These are phyloP conservation scores for Ictalurus punctatus DNA, from an alignment of 2,113 vertebrate genomes.

Conservation along the genomic window DNA sequence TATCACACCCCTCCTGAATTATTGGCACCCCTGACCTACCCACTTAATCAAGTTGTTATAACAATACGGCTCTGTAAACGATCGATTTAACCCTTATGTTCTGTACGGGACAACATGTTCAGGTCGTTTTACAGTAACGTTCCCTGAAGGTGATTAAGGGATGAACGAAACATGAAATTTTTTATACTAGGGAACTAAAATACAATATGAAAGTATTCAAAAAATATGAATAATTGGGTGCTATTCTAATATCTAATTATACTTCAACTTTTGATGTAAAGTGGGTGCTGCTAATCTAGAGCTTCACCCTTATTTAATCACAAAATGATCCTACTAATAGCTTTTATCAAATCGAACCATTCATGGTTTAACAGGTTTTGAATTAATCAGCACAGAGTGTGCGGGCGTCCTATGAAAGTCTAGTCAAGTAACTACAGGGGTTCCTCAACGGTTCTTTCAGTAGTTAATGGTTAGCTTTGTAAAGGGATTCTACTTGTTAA, in stretches of 20 bases:
- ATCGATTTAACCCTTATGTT: slow-evolving; percentile 7
- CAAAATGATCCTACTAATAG: background rate
- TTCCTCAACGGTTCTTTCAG: background rate
- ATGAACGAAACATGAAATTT: background rate
- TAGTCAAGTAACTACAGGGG: background rate
- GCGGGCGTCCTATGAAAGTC: background rate
- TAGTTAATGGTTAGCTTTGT: background rate
- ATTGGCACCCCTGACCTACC: background rate
- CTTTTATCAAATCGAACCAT: background rate
- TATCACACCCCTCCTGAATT: slow-evolving; percentile 1
- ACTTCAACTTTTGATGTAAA: background rate
- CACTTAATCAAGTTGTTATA: background rate
- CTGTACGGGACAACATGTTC: background rate
- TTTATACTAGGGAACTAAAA: background rate
- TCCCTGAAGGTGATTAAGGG: background rate
- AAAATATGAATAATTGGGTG: background rate
- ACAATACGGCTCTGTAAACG: background rate
- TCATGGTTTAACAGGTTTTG: background rate
- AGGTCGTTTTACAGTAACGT: background rate
- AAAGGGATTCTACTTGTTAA: background rate
- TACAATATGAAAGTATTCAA: background rate
- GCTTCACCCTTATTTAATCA: background rate
- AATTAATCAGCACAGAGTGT: background rate
- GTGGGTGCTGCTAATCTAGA: background rate
- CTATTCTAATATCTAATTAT: background rate